Evolutionary conservation across 2,113 vertebrate genomes (phyloP).

Genomic region (Lasiurus cinereus): DNA sequence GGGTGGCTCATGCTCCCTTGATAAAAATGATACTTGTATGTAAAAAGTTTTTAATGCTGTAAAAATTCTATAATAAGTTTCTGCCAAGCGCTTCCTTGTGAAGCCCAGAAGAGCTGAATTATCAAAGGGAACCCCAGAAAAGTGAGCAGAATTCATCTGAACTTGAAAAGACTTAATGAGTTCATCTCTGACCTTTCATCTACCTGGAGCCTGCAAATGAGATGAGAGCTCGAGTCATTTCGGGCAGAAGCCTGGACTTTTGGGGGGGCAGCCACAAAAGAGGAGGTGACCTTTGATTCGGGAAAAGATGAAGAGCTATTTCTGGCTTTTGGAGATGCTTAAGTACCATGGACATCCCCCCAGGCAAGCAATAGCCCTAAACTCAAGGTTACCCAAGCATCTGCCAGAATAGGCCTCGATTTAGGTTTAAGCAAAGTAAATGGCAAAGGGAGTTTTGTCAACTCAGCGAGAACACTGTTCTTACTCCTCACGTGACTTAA

Average conservation of each 20-base stretch:
- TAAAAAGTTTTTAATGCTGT: constrained; percentile 64
- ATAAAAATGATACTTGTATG: constrained; percentile 63
- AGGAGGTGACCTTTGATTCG: constrained; percentile 3
- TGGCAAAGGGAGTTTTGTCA: not conserved
- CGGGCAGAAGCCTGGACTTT: constrained; percentile 22
- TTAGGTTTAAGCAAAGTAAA: not conserved
- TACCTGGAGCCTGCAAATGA: not conserved
- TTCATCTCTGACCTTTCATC: constrained; percentile 24
- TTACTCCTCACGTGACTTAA: not conserved
- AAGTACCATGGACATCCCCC: not conserved
- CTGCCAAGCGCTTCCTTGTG: not conserved
- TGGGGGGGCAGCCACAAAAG: not conserved
- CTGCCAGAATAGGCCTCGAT: not conserved
- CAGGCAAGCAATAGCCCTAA: not conserved
- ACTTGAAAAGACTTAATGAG: not conserved
- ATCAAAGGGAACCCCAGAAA: constrained; percentile 49
- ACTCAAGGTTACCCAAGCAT: not conserved
- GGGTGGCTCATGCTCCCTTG: constrained; percentile 68
- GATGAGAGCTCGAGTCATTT: not conserved
- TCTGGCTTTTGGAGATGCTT: not conserved
- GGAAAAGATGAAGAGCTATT: constrained; percentile 15
- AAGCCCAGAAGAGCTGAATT: constrained; percentile 21
- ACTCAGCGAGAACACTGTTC: not conserved
- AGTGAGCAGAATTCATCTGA: not conserved
- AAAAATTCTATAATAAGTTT: constrained; percentile 56